These are phyloP conservation scores for Borostomias antarcticus DNA, from an alignment of 2,797 vertebrate species.

Conservation along the genomic window DNA sequence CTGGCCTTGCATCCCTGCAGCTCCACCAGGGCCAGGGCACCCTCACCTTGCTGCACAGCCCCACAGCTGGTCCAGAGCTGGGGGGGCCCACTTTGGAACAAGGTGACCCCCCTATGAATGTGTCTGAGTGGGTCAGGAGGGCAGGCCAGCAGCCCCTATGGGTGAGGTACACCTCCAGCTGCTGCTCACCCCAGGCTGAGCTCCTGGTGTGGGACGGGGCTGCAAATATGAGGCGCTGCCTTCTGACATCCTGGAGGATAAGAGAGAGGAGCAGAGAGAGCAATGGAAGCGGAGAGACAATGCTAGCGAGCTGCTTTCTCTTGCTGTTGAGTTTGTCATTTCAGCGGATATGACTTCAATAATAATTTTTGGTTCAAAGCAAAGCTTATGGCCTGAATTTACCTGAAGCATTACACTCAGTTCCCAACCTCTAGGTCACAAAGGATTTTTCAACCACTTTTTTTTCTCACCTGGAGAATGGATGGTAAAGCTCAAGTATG, in stretches of 20 bases:
- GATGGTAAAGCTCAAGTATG: no score
- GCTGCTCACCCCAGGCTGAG: constrained; percentile 73
- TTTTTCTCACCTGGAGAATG: no score
- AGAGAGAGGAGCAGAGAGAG: constrained; percentile 46
- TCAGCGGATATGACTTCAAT: no score
- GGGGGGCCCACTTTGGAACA: constrained; percentile 40
- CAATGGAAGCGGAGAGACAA: constrained; percentile 16
- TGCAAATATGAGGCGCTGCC: constrained; percentile 72
- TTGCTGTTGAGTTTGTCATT: constrained; percentile 17
- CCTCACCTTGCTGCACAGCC: constrained; percentile 59
- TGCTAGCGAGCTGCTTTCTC: not conserved
- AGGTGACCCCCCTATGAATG: constrained; percentile 63
- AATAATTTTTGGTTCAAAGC: not conserved
- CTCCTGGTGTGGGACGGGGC: constrained; percentile 74
- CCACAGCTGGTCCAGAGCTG: constrained; percentile 1
- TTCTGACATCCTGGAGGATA: constrained; percentile 51
- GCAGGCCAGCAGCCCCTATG: constrained; percentile 60
- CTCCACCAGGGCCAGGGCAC: constrained; percentile 65
- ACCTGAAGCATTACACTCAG: no score
- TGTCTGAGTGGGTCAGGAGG: constrained; percentile 57
- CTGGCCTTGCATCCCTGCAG: constrained; percentile 73
- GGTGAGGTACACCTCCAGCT: constrained; percentile 71
- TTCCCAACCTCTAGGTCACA: no score
- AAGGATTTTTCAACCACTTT: no score
- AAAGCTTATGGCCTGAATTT: not conserved